Evolutionary conservation across 2,113 vertebrate genomes (phyloP), one percentile per base, ranked within the genome.

Genomic region (Ia io): DNA sequence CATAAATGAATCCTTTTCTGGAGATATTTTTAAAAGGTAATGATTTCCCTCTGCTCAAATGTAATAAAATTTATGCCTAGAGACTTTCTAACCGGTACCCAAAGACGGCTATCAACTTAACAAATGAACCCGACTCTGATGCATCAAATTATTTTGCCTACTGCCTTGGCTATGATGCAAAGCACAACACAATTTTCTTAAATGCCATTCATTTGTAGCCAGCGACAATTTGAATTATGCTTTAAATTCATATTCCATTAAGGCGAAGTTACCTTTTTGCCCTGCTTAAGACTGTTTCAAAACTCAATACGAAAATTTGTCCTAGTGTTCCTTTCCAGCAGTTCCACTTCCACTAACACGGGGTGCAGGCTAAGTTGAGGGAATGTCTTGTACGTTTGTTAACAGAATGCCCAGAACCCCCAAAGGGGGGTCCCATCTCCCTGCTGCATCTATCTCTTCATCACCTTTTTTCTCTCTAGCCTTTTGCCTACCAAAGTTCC

Each of bases 21-120:
- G 56, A 87, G 59, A 40, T 67, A 35, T 67, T 83, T 96, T 93
- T 87, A 53, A 93, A 93, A 13, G n/a, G 51, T 28, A 74, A 80
- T 70, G 17, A 35, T 78, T 76, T 83, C 44, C 28, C 70, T 53
- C 32, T 79, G 44, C 35, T 90, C 40, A 56, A 14, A 51, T 11
- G 2, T 80, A 70, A 74, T 25, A 92, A 37, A 88, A 88, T 47
- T 70, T 88, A 90, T 69, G 61, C n/a, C 12, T 17, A 49, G 47
- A 95, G 49, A 78, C 86, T 96, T 83, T 95, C 74, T 71, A 88
- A 88, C 32, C 49, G 65, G 73, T 37, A 83, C 8, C 74, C 63
- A 56, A 91, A 90, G 59, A 63, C 2, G 10, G 91, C 42, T 32
- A 77, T 20, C 9, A 44, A 42, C 53, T 94, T 85, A 88, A 74